Evolutionary conservation across 2,113 vertebrate genomes (phyloP).

Genomic region (Solenodon paradoxus): DNA sequence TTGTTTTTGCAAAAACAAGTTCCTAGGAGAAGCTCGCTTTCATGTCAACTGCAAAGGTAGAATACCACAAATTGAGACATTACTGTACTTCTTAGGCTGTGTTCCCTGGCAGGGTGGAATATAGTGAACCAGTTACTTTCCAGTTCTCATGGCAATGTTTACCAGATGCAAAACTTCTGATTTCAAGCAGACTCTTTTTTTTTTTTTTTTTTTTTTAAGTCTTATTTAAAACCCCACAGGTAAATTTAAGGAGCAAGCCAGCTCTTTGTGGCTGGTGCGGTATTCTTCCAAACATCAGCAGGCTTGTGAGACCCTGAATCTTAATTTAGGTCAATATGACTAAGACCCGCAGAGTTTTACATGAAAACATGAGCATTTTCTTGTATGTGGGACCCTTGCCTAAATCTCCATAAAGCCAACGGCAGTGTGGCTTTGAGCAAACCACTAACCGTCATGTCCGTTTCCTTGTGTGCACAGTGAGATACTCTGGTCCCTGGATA

Average conservation of each 20-base stretch:
- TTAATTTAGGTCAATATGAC: slow-evolving; percentile 60
- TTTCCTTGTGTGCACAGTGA: slow-evolving; percentile 50
- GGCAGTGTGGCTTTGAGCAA: slow-evolving; percentile 61
- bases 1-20: background rate
- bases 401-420: background rate
- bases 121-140: background rate
- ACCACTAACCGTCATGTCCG: slow-evolving; percentile 51
- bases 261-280: background rate
- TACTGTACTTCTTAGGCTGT: background rate
- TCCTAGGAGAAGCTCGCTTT: background rate
- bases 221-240: slow-evolving; percentile 36
- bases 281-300: slow-evolving; percentile 45
- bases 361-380: slow-evolving; percentile 44
- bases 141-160: background rate
- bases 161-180: slow-evolving; percentile 23
- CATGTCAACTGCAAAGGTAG: background rate
- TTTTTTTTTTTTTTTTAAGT: too few relatives aligned
- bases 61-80: background rate
- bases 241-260: slow-evolving; percentile 34
- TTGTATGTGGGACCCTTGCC: background rate
- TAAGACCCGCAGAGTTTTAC: background rate
- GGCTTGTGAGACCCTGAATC: slow-evolving; percentile 23
- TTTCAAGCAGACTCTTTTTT: slow-evolving; percentile 49
- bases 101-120: background rate
- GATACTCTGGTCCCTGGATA: background rate